These are phyloP conservation scores for Coleophora deauratella DNA, from an alignment of 2,888 invertebrate species.

Conservation along the genomic window DNA sequence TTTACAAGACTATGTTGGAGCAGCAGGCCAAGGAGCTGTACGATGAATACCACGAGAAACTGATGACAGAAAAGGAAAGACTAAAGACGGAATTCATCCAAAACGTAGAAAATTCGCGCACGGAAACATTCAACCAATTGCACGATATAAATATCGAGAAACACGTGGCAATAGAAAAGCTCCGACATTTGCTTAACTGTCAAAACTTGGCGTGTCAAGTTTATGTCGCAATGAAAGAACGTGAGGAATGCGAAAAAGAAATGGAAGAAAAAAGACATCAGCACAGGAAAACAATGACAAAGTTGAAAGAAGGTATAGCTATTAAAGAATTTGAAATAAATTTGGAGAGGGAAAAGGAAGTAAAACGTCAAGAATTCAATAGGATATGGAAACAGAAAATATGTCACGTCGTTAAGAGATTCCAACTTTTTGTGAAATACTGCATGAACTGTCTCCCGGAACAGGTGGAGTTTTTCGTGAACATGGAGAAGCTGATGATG, in stretches of 20 bases:
- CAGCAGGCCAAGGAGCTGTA: constrained; percentile 44
- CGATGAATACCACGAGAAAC: constrained; percentile 34
- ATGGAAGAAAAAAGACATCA: constrained; percentile 29
- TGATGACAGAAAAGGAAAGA: constrained; percentile 32
- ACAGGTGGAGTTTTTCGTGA: constrained; percentile 57
- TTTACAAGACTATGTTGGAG: constrained; percentile 32
- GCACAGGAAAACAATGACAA: constrained; percentile 41
- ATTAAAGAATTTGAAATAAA: constrained; percentile 41
- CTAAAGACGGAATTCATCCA: constrained; percentile 38
- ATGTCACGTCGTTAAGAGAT: constrained; percentile 51
- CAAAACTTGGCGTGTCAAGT: constrained; percentile 60
- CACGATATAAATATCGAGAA: constrained; percentile 56
- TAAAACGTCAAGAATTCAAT: constrained; percentile 31
- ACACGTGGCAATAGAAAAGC: constrained; percentile 46
- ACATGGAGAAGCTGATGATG: constrained; percentile 59
- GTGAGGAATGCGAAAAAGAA: constrained; percentile 42
- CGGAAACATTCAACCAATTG: constrained; percentile 24
- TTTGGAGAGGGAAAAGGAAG: constrained; percentile 36
- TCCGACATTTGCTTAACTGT: constrained; percentile 42
- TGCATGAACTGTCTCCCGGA: constrained; percentile 50
- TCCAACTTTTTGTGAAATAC: constrained; percentile 53
- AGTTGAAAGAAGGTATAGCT: constrained; percentile 31
- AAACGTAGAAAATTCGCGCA: constrained; percentile 28
- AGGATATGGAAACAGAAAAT: constrained; percentile 52
- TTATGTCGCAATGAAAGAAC: constrained; percentile 59